phyloP scores from a whole-genome alignment of 2,113 vertebrate species.

The Acanthisitta chloris region DNA sequence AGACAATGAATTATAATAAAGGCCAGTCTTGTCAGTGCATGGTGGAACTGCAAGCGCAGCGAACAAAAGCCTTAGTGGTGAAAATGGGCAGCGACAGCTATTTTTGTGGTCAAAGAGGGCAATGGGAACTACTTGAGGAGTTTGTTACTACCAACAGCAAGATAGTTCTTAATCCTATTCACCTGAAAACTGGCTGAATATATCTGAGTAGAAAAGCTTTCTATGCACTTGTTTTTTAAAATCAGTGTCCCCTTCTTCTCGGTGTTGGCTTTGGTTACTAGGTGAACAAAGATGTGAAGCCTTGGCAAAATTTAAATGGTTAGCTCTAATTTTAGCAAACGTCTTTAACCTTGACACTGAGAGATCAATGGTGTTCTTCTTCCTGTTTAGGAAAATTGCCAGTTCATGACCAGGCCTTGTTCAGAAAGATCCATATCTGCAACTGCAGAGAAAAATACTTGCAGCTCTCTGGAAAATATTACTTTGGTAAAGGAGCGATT shows the following conservation, averaged over 20 bases:
- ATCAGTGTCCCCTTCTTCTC: neutral
- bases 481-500: neutral
- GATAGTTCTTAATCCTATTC: neutral
- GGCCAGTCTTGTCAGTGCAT: neutral
- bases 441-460: neutral
- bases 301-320: neutral
- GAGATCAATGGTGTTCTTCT: neutral
- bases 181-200: neutral
- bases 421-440: neutral
- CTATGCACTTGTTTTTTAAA: neutral
- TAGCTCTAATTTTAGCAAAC: slow-evolving; percentile 3
- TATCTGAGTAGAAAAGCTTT: neutral
- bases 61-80: neutral
- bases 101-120: neutral
- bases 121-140: neutral
- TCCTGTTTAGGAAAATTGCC: neutral
- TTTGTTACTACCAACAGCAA: neutral
- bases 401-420: neutral
- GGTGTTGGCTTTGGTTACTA: neutral
- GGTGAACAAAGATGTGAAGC: neutral
- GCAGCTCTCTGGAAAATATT: neutral
- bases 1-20: neutral
- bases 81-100: neutral
- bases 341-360: neutral
- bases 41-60: neutral